Evolutionary conservation across 2,797 vertebrate genomes (phyloP).

Genomic region (Pitangus sulphuratus): DNA sequence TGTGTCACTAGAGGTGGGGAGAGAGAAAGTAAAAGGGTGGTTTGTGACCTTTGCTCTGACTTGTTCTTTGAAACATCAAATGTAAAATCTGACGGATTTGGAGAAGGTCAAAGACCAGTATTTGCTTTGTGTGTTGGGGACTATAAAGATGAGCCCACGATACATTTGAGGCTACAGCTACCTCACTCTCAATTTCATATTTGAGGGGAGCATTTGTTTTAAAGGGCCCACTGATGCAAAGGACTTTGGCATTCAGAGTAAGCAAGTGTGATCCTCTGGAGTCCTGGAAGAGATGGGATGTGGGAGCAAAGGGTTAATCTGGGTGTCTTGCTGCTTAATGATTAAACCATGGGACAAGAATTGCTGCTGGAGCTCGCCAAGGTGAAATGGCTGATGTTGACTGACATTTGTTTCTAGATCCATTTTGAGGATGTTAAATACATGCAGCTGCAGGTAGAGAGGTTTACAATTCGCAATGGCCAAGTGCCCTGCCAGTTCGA

Average conservation of each 20-base stretch:
- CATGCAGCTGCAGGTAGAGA: slow-evolving; percentile 90
- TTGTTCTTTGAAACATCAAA: not conserved
- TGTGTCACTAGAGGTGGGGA: not conserved
- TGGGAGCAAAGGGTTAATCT: not conserved
- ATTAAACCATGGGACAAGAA: not conserved
- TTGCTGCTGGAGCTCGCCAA: not conserved
- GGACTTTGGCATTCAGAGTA: not conserved
- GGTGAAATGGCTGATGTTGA: not conserved
- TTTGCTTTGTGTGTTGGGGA: not conserved
- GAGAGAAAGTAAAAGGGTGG: not conserved
- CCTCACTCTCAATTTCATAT: not conserved
- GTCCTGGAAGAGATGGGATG: not conserved
- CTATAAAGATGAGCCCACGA: not conserved
- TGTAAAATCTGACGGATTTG: not conserved
- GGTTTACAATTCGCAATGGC: slow-evolving; percentile 88
- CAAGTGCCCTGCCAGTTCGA: slow-evolving; percentile 96
- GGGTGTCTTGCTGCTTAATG: not conserved
- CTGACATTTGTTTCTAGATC: slow-evolving; percentile 80
- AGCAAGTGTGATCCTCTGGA: not conserved
- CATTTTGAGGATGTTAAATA: slow-evolving; percentile 91
- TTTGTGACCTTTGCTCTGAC: not conserved
- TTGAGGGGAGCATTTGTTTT: not conserved
- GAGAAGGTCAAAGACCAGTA: not conserved
- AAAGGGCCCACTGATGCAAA: not conserved
- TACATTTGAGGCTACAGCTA: not conserved